Conservation (phyloP, 2,888 invertebrate genomes). For the Mythimna albipuncta region DNA sequence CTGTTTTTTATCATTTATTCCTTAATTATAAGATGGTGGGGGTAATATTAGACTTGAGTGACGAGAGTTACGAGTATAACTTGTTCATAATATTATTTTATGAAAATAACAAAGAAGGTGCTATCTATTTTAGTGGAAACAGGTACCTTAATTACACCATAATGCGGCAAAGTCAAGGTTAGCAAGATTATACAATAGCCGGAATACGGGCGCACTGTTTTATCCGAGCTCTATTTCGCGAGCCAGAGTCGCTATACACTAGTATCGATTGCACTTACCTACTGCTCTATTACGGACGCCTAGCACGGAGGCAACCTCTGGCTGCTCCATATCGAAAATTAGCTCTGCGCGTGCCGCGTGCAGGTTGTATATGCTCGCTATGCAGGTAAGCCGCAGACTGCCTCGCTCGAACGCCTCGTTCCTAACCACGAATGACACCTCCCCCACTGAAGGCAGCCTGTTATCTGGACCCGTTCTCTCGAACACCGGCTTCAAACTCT, state of each 20-base stretch:
- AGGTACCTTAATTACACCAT: not conserved
- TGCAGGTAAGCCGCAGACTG: constrained; percentile 92
- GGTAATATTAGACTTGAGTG: not conserved
- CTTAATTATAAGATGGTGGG: not conserved
- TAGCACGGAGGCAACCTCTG: constrained; percentile 94
- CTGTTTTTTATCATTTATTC: not conserved
- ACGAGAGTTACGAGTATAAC: too few relatives aligned
- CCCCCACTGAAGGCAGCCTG: constrained; percentile 83
- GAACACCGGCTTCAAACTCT: constrained; percentile 78
- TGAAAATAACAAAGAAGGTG: too few relatives aligned
- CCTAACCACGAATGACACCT: constrained; percentile 91
- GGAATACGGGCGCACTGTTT: constrained; percentile 35
- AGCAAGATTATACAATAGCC: constrained; percentile 27
- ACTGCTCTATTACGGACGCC: constrained; percentile 92
- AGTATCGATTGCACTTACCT: constrained; percentile 83
- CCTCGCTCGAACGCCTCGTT: constrained; percentile 92
- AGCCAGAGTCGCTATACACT: constrained; percentile 51
- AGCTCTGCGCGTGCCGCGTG: constrained; percentile 92
- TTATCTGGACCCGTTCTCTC: constrained; percentile 86
- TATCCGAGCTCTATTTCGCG: constrained; percentile 39
- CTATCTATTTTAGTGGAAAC: too few relatives aligned
- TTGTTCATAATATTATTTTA: too few relatives aligned
- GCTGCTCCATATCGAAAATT: constrained; percentile 93
- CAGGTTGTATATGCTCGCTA: constrained; percentile 92
- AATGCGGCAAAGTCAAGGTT: constrained; percentile 12